These are phyloP conservation scores for Drosophila setifemur DNA, from an alignment of 1,140 invertebrate genomes.

Conservation along the genomic window DNA sequence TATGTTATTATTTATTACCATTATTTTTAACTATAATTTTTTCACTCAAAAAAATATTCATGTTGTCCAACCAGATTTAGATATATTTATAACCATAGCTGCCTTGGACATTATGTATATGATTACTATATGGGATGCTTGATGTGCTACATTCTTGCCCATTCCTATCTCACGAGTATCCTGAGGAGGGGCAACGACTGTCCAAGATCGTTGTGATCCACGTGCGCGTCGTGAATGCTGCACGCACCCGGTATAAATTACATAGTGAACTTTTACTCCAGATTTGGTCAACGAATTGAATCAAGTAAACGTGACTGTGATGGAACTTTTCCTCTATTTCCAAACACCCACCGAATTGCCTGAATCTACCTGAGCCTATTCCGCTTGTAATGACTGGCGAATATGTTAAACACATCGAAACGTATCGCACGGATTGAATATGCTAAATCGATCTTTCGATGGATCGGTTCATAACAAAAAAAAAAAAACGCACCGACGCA, in stretches of 20 bases:
- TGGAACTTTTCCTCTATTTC: constrained; percentile 76
- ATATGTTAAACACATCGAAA: constrained; percentile 56
- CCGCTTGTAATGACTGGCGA: constrained; percentile 49
- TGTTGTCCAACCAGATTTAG: no score
- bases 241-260: constrained; percentile 61
- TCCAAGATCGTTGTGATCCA: constrained; percentile 40
- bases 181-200: no score
- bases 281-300: constrained; percentile 61
- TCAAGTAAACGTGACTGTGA: constrained; percentile 68
- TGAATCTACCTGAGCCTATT: constrained; percentile 19
- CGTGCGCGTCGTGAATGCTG: constrained; percentile 37
- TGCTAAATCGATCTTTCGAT: constrained; percentile 47
- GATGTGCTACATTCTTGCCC: no score
- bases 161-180: no score
- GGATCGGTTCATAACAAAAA: constrained; percentile 50
- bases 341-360: constrained; percentile 34
- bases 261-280: constrained; percentile 72
- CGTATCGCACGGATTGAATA: constrained; percentile 57
- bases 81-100: no score
- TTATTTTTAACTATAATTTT: no score
- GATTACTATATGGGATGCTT: no score
- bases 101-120: no score
- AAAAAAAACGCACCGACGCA: constrained; percentile 41
- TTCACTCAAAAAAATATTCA: no score
- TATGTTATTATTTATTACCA: no score